phyloP scores from a whole-genome alignment of 1,140 invertebrate species.

The Aphis craccivora region DNA sequence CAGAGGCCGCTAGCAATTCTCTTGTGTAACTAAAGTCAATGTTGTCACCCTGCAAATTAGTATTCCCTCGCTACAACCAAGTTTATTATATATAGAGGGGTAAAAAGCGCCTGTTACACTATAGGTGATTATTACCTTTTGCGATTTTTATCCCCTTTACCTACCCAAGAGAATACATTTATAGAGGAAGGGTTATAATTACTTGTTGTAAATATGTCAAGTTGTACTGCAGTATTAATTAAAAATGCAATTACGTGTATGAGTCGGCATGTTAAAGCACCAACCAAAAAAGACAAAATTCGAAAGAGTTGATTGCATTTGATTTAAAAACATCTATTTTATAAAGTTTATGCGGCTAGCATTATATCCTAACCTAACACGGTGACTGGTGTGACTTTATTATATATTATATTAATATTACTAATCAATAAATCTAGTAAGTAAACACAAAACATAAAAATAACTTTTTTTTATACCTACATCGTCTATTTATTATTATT shows the following conservation, averaged over 20 bases:
- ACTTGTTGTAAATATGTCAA: neutral
- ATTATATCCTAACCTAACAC: neutral
- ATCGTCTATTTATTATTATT: neutral
- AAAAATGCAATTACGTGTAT: neutral
- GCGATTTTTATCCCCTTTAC: neutral
- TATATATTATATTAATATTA: neutral
- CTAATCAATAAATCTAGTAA: neutral
- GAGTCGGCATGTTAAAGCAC: neutral
- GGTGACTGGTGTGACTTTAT: neutral
- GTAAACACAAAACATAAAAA: neutral
- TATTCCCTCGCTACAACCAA: neutral
- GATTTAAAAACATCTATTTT: neutral
- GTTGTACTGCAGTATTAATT: neutral
- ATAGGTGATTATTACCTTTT: neutral
- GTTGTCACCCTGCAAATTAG: neutral
- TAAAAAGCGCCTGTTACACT: neutral
- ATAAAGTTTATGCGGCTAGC: neutral
- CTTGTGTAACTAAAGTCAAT: neutral
- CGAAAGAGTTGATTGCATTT: neutral
- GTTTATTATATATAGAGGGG: neutral
- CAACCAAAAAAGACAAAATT: neutral
- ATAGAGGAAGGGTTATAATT: neutral
- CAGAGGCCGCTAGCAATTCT: neutral
- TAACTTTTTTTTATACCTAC: neutral
- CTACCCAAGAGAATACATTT: neutral